phyloP scores from a whole-genome alignment of 2,888 invertebrate species.

The Thecophora atra region DNA sequence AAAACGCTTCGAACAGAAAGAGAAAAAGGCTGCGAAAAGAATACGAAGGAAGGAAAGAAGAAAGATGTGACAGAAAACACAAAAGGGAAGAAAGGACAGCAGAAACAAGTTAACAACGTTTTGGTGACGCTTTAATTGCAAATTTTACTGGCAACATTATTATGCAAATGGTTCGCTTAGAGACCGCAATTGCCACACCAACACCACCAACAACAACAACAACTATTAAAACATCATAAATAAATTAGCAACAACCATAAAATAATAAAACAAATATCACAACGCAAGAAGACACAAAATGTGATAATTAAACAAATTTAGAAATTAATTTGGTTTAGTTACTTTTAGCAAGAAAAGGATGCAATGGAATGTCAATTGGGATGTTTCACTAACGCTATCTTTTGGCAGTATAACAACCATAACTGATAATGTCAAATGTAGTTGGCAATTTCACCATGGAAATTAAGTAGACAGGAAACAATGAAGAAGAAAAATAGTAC shows the following conservation, averaged over 20 bases:
- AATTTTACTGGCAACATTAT: constrained; percentile 63
- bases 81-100: background rate
- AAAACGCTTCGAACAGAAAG: background rate
- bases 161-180: constrained; percentile 56
- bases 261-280: background rate
- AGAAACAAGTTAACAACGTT: constrained; percentile 17
- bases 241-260: background rate
- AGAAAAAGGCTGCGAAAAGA: background rate
- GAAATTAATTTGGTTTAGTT: background rate
- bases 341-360: too few species aligned
- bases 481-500: too few species aligned
- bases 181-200: background rate
- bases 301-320: constrained; percentile 5
- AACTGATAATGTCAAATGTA: too few species aligned
- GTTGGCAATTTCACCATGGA: too few species aligned
- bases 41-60: background rate
- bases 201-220: background rate
- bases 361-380: too few species aligned
- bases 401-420: too few species aligned
- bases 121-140: constrained; percentile 9
- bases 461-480: background rate
- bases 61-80: too few species aligned
- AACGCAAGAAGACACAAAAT: background rate
- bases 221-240: background rate
- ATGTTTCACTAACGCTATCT: too few species aligned